Conservation (phyloP, 2,888 invertebrate genomes). For the Pristionchus fissidentatus region DNA sequence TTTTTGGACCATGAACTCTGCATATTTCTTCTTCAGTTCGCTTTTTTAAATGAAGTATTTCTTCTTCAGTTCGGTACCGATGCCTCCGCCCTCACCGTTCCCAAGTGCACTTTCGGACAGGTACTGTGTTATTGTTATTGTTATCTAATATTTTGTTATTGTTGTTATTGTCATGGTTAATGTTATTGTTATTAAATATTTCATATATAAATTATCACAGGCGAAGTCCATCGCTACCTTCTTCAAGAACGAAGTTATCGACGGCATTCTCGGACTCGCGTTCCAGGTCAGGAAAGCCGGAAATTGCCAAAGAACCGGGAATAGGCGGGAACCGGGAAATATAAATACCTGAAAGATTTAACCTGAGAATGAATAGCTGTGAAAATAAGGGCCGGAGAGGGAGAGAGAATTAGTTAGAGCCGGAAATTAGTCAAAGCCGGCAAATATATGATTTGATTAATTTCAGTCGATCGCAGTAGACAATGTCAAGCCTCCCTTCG, state of each 20-base stretch:
- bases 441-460: too few relatives aligned
- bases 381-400: not conserved
- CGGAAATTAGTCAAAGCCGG: not conserved
- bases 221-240: constrained; percentile 52
- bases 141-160: too few relatives aligned
- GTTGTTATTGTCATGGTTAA: too few relatives aligned
- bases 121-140: too few relatives aligned
- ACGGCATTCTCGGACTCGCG: constrained; percentile 68
- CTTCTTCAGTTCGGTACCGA: constrained; percentile 60
- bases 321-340: not conserved
- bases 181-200: too few relatives aligned
- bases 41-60: too few relatives aligned
- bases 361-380: not conserved
- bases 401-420: not conserved
- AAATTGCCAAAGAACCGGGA: too few relatives aligned
- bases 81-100: constrained; percentile 56
- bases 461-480: constrained; percentile 82
- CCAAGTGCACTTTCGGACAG: constrained; percentile 65
- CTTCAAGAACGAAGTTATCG: constrained; percentile 62
- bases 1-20: too few relatives aligned
- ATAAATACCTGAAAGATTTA: not conserved
- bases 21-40: too few relatives aligned
- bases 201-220: too few relatives aligned
- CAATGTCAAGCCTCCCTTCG: constrained; percentile 90
- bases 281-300: constrained; percentile 54